Percentiles rank a stretch among this genome's conserved stretches.
phyloP scores from a whole-genome alignment of 2,888 invertebrate genomes.

The Neuroscelio doddi region DNA sequence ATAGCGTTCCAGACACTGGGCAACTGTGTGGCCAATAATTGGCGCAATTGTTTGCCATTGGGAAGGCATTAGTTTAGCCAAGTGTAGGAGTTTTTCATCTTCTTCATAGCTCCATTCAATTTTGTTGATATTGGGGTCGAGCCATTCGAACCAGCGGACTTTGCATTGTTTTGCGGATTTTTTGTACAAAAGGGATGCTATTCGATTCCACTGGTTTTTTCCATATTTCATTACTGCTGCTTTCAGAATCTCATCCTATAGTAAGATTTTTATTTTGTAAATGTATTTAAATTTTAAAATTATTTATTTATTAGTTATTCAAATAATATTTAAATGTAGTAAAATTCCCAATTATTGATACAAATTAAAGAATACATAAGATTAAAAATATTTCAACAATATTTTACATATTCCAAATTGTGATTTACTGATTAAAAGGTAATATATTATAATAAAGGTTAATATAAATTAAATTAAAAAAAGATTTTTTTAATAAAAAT shows the following conservation, averaged over 20 bases:
- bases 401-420: too few relatives aligned
- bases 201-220: constrained; percentile 99
- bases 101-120: constrained; percentile 99
- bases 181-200: constrained; percentile 96
- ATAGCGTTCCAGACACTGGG: constrained; percentile 98
- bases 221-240: constrained; percentile 99
- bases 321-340: too few relatives aligned
- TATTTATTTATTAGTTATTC: too few relatives aligned
- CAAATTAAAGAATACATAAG: too few relatives aligned
- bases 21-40: constrained; percentile 98
- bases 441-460: too few relatives aligned
- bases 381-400: too few relatives aligned
- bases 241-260: constrained; percentile 99
- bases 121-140: constrained; percentile 99
- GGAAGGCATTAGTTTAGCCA: constrained; percentile 99
- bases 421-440: too few relatives aligned
- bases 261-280: too few relatives aligned
- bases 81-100: constrained; percentile 96
- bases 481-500: too few relatives aligned
- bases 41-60: constrained; percentile 99
- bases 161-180: constrained; percentile 99
- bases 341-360: too few relatives aligned
- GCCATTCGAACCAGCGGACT: constrained; percentile 99
- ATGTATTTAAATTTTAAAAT: too few relatives aligned
- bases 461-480: too few relatives aligned